phyloP scores from a whole-genome alignment of 1,140 invertebrate genomes.

The Eciton burchellii region DNA sequence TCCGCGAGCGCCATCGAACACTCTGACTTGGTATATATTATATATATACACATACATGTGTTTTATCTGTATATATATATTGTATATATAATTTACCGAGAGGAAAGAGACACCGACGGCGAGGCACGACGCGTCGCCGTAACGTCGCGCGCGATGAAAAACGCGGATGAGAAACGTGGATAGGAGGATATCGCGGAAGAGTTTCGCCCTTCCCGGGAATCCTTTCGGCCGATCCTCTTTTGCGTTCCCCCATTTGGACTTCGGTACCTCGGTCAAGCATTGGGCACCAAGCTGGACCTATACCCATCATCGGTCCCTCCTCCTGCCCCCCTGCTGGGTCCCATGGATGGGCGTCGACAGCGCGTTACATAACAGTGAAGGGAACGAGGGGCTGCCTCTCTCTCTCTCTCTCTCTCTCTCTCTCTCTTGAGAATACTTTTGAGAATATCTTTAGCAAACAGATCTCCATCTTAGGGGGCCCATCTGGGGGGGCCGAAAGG shows the following conservation, averaged over 20 bases:
- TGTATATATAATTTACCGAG: slow-evolving; percentile 42
- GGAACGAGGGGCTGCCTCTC: not conserved
- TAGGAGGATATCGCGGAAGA: slow-evolving; percentile 33
- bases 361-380: slow-evolving; percentile 30
- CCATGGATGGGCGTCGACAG: slow-evolving; percentile 12
- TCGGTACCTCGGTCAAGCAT: slow-evolving; percentile 8
- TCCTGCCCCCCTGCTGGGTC: too few relatives aligned
- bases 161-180: too few relatives aligned
- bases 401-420: slow-evolving; percentile 13
- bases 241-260: not conserved
- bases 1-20: slow-evolving; percentile 2
- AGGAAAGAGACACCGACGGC: not conserved
- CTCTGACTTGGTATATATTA: slow-evolving; percentile 24
- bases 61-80: slow-evolving; percentile 52
- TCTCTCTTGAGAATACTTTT: slow-evolving; percentile 36
- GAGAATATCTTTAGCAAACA: slow-evolving; percentile 23
- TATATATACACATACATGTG: slow-evolving; percentile 46
- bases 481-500: not conserved
- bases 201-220: slow-evolving; percentile 31
- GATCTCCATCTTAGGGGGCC: not conserved
- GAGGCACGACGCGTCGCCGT: slow-evolving; percentile 1
- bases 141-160: slow-evolving; percentile 3
- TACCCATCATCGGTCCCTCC: not conserved
- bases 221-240: not conserved
- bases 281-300: not conserved